These are phyloP conservation scores for Chanos chanos DNA, from an alignment of 2,797 vertebrate genomes.

Conservation along the genomic window DNA sequence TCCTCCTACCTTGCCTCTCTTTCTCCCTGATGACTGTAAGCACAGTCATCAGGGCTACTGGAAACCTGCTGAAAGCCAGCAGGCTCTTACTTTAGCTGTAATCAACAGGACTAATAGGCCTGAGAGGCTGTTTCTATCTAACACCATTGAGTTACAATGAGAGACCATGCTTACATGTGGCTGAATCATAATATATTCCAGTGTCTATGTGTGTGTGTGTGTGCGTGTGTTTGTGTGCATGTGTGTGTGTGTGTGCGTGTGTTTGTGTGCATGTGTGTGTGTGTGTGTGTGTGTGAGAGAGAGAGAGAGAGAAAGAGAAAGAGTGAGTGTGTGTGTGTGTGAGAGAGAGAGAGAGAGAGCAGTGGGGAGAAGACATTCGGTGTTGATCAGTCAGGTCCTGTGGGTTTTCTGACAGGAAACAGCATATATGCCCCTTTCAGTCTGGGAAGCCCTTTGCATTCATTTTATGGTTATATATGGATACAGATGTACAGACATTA, in stretches of 20 bases:
- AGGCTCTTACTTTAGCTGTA: conserved; percentile 7
- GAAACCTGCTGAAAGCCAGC: conserved; percentile 8
- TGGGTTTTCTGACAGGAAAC: not conserved
- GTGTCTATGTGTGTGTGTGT: not conserved
- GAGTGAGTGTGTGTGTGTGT: not conserved
- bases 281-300: not conserved
- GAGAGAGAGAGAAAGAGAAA: not conserved
- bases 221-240: not conserved
- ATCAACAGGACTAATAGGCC: conserved; percentile 25
- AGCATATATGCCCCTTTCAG: not conserved
- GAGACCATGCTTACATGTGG: too few species aligned
- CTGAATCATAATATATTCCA: too few species aligned
- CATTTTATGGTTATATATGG: too few species aligned
- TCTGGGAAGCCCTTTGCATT: not conserved
- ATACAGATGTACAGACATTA: too few species aligned
- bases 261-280: not conserved
- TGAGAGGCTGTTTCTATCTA: too few species aligned
- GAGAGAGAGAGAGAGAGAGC: too few species aligned
- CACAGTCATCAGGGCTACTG: conserved; percentile 19
- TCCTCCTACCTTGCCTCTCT: not conserved
- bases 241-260: not conserved
- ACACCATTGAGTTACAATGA: too few species aligned
- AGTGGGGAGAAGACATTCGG: not conserved
- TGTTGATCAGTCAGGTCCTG: not conserved
- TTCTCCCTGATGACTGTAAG: too few species aligned